Evolutionary conservation across 2,888 invertebrate species (phyloP).

Genomic region (Noctua janthina): DNA sequence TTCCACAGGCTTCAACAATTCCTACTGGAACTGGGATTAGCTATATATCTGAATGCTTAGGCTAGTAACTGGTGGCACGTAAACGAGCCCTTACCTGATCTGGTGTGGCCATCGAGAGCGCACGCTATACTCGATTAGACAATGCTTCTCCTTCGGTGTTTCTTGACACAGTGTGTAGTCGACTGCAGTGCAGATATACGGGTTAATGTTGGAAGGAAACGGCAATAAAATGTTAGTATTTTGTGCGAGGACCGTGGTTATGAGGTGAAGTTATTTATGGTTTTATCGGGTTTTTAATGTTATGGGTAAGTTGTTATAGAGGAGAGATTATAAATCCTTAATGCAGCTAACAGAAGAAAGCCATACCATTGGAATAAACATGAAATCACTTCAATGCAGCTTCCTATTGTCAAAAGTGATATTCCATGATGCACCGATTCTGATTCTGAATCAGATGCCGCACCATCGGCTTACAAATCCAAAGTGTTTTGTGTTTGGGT

Average conservation of each 20-base stretch:
- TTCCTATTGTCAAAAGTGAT: neutral
- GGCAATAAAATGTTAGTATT: neutral
- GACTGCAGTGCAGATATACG: conserved; percentile 64
- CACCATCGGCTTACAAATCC: neutral
- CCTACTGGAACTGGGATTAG: neutral
- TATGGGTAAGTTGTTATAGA: neutral
- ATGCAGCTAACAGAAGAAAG: neutral
- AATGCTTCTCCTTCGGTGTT: conserved; percentile 72
- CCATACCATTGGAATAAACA: neutral
- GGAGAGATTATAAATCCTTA: neutral
- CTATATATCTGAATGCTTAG: neutral
- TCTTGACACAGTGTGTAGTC: conserved; percentile 68
- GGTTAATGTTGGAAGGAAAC: neutral
- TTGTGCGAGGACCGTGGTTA: neutral
- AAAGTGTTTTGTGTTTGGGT: neutral
- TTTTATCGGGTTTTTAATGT: neutral
- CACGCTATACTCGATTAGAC: conserved; percentile 74
- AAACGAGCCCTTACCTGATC: conserved; percentile 70
- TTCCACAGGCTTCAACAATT: too few species aligned
- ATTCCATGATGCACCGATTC: neutral
- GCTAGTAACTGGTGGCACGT: conserved; percentile 7
- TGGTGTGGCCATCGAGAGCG: conserved; percentile 75
- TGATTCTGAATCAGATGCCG: neutral
- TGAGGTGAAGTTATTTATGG: neutral
- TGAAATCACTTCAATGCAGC: neutral